Evolutionary conservation across 1,140 invertebrate genomes (phyloP), one percentile per base, ranked within the genome.

Genomic region (Heliconius himera): DNA sequence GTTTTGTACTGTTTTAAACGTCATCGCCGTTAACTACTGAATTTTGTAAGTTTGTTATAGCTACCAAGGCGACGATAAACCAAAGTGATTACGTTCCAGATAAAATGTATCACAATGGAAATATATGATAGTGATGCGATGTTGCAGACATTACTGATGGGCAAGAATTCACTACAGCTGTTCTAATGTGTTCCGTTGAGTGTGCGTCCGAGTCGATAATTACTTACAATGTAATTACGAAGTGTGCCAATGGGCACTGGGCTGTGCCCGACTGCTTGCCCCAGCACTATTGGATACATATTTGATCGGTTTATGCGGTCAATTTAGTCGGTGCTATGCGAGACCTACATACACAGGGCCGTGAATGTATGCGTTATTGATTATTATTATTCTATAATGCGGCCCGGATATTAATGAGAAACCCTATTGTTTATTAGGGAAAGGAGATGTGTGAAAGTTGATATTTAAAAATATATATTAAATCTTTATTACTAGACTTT

Each of bases 311-410:
- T 77, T 74, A 80, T 84, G 84, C 86, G 86, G 84, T 86, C 85
- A 86, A 86, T 87, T 87, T 86, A 83, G 83, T 82, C 83, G 79
- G 80, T 73, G 83, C 76, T 85, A 86, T 86, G 85, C 81, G 82
- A 84, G 82, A 84, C 84, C 86, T 83, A 84, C 74, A 85, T 87
- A 81, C 75, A 83, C 76, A 83, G 82, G 82, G 84, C 80, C 81
- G 74, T 80, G 77, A 71, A 60, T 71, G 70, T 82, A 81, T 82
- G 75, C 79, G 76, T 83, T 83, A 81, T 84, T 82, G 77, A 81
- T 83, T 78, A 84, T 82, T 81, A 81, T 82, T 81, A 81, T 85
- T 82, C 82, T 74, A 82, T 83, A 51, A 83, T 86, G 81, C 83
- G 74, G 66, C 79, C 81, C 73, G 80, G 77, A 41, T 81, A 73